Percentiles rank a stretch among this genome's conserved stretches.
phyloP scores from a whole-genome alignment of 64 coral and sea anemone genomes.

The Montipora cactus region DNA sequence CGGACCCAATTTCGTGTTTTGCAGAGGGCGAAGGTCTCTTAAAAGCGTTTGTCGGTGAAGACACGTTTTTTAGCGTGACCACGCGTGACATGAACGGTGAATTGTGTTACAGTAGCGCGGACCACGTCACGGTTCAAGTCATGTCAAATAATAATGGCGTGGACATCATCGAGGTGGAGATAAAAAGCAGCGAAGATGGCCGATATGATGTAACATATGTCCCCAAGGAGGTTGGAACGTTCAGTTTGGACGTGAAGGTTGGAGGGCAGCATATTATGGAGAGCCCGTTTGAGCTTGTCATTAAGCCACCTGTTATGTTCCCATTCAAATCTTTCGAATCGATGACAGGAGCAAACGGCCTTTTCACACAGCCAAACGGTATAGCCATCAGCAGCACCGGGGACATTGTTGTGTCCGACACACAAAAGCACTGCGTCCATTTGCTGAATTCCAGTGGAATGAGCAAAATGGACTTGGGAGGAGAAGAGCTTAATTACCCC shows the following conservation, averaged over 20 bases:
- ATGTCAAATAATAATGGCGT: constrained; percentile 73
- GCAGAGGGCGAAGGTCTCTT: constrained; percentile 80
- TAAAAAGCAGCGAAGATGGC: constrained; percentile 73
- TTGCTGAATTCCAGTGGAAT: constrained; percentile 72
- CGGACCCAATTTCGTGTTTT: constrained; percentile 73
- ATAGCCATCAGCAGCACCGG: constrained; percentile 76
- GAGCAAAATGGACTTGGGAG: constrained; percentile 80
- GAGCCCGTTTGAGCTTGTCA: constrained; percentile 72
- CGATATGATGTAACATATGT: constrained; percentile 80
- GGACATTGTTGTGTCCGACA: constrained; percentile 81
- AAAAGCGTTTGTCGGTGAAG: constrained; percentile 79
- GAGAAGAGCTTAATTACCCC: constrained; percentile 84
- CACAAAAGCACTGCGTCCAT: constrained; percentile 85
- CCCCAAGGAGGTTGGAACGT: constrained; percentile 63
- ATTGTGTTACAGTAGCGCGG: constrained; percentile 77
- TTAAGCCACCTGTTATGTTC: constrained; percentile 80
- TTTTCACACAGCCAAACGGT: constrained; percentile 85
- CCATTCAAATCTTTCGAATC: constrained; percentile 90
- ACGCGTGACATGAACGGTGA: constrained; percentile 88
- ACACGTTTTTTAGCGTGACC: constrained; percentile 74
- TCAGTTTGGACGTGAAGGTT: constrained; percentile 73
- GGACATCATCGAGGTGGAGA: constrained; percentile 49
- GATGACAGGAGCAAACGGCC: constrained; percentile 68
- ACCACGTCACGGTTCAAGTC: constrained; percentile 72
- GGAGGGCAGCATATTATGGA: constrained; percentile 78